Evolutionary conservation across 1,140 invertebrate species (phyloP).

Genomic region (Eurosta solidaginis): DNA sequence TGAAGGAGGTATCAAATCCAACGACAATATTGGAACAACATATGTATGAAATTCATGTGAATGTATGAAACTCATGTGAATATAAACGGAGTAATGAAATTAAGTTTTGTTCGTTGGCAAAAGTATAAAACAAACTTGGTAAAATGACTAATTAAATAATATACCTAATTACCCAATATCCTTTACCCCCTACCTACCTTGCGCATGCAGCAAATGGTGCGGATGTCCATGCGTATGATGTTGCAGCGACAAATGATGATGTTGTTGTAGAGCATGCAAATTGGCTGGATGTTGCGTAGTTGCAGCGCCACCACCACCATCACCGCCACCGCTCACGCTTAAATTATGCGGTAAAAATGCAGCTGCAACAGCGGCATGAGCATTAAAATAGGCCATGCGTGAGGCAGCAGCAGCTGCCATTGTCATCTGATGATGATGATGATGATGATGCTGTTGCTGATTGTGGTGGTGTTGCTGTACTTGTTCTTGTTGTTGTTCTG

Average conservation of each 20-base stretch:
- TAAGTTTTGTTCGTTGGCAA: too few species aligned
- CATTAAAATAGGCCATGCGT: conserved; percentile 84
- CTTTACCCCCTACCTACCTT: conserved; percentile 52
- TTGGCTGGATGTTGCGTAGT: conserved; percentile 47
- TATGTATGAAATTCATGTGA: too few species aligned
- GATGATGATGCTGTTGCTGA: conserved; percentile 43
- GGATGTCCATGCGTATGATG: background rate
- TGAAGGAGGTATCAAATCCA: too few species aligned
- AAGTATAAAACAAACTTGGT: background rate
- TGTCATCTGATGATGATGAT: conserved; percentile 61
- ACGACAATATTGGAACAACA: too few species aligned
- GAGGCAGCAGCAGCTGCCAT: conserved; percentile 73
- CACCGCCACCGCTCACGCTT: conserved; percentile 50
- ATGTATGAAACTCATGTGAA: too few species aligned
- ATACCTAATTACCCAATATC: too few species aligned
- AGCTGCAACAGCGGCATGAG: conserved; percentile 83
- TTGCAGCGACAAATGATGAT: conserved; percentile 31
- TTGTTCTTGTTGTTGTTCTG: conserved; percentile 23
- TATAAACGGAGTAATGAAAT: too few species aligned
- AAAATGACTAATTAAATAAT: too few species aligned
- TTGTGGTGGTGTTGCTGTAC: conserved; percentile 32
- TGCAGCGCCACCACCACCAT: conserved; percentile 36
- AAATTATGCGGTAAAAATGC: conserved; percentile 76
- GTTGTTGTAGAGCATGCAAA: conserved; percentile 40
- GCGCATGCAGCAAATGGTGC: conserved; percentile 49